Conservation (phyloP, 2,888 invertebrate species). For the Trichogramma dendrolimi region DNA sequence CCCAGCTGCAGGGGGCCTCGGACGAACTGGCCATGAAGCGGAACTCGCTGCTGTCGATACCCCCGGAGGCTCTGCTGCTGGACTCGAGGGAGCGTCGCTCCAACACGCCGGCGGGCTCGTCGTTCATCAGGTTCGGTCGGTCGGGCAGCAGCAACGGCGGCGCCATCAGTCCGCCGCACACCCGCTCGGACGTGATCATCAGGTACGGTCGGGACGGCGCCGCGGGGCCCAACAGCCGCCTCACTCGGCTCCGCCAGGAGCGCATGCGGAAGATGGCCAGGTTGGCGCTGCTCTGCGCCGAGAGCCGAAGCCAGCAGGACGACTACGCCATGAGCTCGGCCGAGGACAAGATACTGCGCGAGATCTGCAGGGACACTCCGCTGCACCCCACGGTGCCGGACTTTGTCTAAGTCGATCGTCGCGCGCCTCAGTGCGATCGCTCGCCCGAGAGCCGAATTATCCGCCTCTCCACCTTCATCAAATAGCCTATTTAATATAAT, state of each 20-base stretch:
- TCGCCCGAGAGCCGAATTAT: neutral
- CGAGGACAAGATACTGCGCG: conserved; percentile 24
- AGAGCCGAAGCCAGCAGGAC: conserved; percentile 18
- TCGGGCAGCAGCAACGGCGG: conserved; percentile 17
- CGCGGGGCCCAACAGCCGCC: conserved; percentile 14
- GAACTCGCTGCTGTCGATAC: conserved; percentile 16
- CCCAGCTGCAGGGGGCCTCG: conserved; percentile 33
- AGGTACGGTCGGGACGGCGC: conserved; percentile 44
- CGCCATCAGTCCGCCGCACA: conserved; percentile 34
- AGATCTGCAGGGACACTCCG: conserved; percentile 28
- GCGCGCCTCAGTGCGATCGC: neutral
- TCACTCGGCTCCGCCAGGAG: conserved; percentile 21
- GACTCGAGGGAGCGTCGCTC: conserved; percentile 42
- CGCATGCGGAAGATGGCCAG: conserved; percentile 21
- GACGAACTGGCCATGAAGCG: conserved; percentile 43
- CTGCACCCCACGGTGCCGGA: conserved; percentile 27
- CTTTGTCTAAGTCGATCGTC: conserved; percentile 20
- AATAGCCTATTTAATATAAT: neutral
- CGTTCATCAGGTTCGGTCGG: conserved; percentile 42
- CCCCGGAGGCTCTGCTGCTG: conserved; percentile 6
- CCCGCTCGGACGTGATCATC: conserved; percentile 44
- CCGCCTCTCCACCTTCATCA: neutral
- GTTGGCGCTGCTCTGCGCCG: conserved; percentile 24
- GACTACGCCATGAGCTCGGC: conserved; percentile 13
- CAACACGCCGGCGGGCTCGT: conserved; percentile 33